Evolutionary conservation across 2,888 invertebrate genomes (phyloP).

Genomic region (Anarsia innoxiella): DNA sequence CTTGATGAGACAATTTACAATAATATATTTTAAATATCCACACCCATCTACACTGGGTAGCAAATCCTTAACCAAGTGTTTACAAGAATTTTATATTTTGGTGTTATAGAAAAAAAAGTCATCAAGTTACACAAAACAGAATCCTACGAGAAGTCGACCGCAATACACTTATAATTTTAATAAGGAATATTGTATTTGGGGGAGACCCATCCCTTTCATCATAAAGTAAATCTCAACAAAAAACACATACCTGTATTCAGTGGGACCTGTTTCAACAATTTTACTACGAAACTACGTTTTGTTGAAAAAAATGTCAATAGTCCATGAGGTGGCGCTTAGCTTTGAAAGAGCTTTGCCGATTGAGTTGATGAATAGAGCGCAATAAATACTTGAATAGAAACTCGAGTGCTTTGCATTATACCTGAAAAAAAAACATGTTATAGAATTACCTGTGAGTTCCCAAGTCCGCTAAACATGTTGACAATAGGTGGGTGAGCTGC

Average conservation of each 20-base stretch:
- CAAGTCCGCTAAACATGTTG: constrained; percentile 9
- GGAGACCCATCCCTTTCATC: constrained; percentile 36
- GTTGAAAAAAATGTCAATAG: constrained; percentile 46
- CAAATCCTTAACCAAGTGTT: too few relatives aligned
- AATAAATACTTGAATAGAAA: constrained; percentile 39
- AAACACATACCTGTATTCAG: constrained; percentile 50
- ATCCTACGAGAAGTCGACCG: too few relatives aligned
- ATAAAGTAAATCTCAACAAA: constrained; percentile 24
- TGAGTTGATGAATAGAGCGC: constrained; percentile 32
- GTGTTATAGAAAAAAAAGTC: too few relatives aligned
- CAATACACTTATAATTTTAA: too few relatives aligned
- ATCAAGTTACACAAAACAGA: background rate
- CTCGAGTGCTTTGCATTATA: constrained; percentile 34
- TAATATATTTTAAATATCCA: too few relatives aligned
- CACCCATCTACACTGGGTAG: too few relatives aligned
- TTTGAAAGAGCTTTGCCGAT: constrained; percentile 31
- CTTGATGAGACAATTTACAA: background rate
- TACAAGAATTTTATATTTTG: too few relatives aligned
- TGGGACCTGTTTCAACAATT: constrained; percentile 37
- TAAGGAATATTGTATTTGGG: constrained; percentile 32
- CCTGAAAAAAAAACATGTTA: constrained; percentile 5
- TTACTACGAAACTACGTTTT: constrained; percentile 61
- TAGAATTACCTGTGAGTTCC: constrained; percentile 10
- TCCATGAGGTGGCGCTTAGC: constrained; percentile 55
- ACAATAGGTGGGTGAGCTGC: constrained; percentile 20